phyloP scores from a whole-genome alignment of 2,797 vertebrate species.

The Buphagus erythrorhynchus region DNA sequence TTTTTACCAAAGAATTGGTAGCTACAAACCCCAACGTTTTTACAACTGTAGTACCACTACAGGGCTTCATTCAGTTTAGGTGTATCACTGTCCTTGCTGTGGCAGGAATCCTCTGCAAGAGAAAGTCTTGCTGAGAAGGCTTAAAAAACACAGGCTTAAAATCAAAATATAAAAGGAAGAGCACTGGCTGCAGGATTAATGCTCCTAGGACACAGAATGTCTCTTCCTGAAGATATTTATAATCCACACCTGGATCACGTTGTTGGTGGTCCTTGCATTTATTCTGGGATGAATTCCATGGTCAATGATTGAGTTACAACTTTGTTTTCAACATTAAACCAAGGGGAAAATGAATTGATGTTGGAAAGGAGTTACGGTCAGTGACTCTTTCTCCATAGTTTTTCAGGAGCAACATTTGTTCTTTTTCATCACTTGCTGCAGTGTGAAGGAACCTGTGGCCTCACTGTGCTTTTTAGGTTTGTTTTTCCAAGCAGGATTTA shows the following conservation, averaged over 20 bases:
- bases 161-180: not conserved
- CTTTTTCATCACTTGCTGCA: not conserved
- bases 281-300: not conserved
- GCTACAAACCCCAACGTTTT: rapidly evolving
- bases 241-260: not conserved
- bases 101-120: not conserved
- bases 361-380: not conserved
- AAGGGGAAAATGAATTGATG: not conserved
- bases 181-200: not conserved
- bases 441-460: not conserved
- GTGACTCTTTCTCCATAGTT: not conserved
- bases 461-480: not conserved
- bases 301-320: not conserved
- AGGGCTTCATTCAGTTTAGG: not conserved
- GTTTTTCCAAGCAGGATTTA: not conserved
- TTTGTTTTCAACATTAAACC: not conserved
- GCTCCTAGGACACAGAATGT: not conserved
- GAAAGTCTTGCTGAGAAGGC: not conserved
- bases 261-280: not conserved
- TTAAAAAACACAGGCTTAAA: not conserved
- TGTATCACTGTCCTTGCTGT: not conserved
- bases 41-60: not conserved
- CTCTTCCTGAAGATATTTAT: not conserved
- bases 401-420: not conserved
- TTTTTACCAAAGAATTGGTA: not conserved